A percentile compares a stretch with the other conserved stretches of the same genome.
Evolutionary conservation across 2,113 vertebrate genomes (phyloP).

Genomic region (Forbesichthys agassizii): DNA sequence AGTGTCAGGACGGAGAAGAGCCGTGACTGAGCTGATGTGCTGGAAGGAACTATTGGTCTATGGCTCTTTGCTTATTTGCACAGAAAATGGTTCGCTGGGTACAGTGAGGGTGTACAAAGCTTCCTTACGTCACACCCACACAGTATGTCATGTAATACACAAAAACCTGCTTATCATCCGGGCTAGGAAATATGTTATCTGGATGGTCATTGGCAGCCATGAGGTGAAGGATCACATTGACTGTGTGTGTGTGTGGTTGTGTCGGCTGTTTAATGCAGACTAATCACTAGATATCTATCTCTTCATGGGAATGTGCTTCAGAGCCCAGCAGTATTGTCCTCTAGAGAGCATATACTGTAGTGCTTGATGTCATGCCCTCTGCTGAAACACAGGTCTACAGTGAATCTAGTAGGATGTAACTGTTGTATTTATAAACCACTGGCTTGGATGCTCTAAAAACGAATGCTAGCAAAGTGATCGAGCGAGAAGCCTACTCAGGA

Average conservation of each 20-base stretch:
- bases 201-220: neutral
- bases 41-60: too few species aligned
- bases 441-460: neutral
- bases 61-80: too few species aligned
- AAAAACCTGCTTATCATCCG: constrained; percentile 10
- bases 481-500: neutral
- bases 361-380: constrained; percentile 5
- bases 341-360: constrained; percentile 1
- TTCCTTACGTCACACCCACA: too few species aligned
- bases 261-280: neutral
- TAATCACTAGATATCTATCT: constrained; percentile 57
- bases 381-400: neutral
- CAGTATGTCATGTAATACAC: constrained; percentile 5
- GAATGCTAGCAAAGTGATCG: neutral
- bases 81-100: constrained; percentile 8
- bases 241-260: neutral
- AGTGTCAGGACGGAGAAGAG: too few species aligned
- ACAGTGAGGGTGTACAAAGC: neutral
- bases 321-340: constrained; percentile 23
- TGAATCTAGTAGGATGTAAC: neutral
- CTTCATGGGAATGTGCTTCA: constrained; percentile 18
- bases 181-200: constrained; percentile 32
- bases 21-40: too few species aligned
- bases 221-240: constrained; percentile 1
- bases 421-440: constrained; percentile 7